Evolutionary conservation across 2,797 vertebrate species (phyloP), one percentile per base, ranked within the genome.

Genomic region (Helostoma temminkii): DNA sequence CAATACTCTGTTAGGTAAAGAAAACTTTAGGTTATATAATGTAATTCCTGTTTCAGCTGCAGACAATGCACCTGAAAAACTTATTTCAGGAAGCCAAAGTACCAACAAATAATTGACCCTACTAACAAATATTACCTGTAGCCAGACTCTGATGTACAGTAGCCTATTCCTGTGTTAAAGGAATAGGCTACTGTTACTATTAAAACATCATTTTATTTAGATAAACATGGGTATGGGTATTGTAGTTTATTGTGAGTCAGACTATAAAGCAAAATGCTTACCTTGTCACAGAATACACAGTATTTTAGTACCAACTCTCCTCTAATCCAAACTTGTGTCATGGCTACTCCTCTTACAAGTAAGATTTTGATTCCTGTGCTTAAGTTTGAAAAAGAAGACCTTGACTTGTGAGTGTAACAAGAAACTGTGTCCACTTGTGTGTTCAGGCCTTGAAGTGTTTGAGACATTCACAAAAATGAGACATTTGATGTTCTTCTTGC

Each of bases 321-420:
- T 22, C 45, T 24, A 24, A 61, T 58, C 24, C 43, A 39, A 16
- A 71, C 22, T 15, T 12, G 9, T 65, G 52, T 57, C 22, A 24
- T 42, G 19, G 30, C 62, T 24, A 25, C 52, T 56, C 42, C 19
- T 57, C 19, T 34, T 24, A 54, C 54, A 47, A 57, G 39, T 42
- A 25, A 15, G 58, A 58, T 66, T 70, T 71, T 67, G 64, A 80
- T 32, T 67, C 26, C 19, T 56, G n/a, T 26, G 4, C 26, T 34
- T 39, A 24, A 28, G 5, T 46, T 22, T 12, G 34, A 65, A 53
- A 48, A 45, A 16, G n/a, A 60, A 32, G 25, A 71, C 65, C 43
- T 69, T 66, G 66, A 71, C 66, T 37, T 30, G 25, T 45, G 53
- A 59, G 34, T 30, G 7, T 15, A 45, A 28, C 59, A 63, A 34